These are phyloP conservation scores for Spodoptera litura DNA, from an alignment of 1,140 invertebrate species.

Conservation along the genomic window DNA sequence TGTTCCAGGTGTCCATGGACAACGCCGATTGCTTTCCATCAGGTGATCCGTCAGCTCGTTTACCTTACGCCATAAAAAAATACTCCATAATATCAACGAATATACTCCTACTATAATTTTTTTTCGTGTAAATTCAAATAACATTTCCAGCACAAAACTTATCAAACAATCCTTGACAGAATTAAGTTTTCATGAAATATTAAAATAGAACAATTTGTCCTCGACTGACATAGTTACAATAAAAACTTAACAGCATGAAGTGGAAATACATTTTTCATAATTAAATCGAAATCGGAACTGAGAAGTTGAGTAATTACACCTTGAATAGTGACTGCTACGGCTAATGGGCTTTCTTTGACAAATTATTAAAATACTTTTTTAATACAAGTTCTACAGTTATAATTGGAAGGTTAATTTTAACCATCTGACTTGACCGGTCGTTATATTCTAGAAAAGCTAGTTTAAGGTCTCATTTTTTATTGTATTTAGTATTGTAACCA, in stretches of 20 bases:
- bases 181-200: not conserved
- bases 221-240: slow-evolving; percentile 22
- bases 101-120: too few species aligned
- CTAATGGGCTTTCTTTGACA: slow-evolving; percentile 44
- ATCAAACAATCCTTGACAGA: too few species aligned
- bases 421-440: slow-evolving; percentile 9
- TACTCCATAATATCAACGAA: too few species aligned
- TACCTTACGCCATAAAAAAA: too few species aligned
- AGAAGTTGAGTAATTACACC: slow-evolving; percentile 45
- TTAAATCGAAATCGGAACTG: slow-evolving; percentile 40
- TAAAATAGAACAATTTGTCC: slow-evolving; percentile 27
- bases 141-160: too few species aligned
- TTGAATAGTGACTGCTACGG: slow-evolving; percentile 30
- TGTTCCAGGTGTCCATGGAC: too few species aligned
- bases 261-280: slow-evolving; percentile 44
- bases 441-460: not conserved
- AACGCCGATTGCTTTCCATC: too few species aligned
- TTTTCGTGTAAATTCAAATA: too few species aligned
- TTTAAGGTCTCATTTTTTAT: not conserved
- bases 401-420: slow-evolving; percentile 40
- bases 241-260: slow-evolving; percentile 27
- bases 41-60: too few species aligned
- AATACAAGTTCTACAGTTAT: slow-evolving; percentile 32
- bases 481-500: not conserved
- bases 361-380: slow-evolving; percentile 38